Conservation (phyloP, 2,888 invertebrate genomes). For the Stenolophus ochropezus region DNA sequence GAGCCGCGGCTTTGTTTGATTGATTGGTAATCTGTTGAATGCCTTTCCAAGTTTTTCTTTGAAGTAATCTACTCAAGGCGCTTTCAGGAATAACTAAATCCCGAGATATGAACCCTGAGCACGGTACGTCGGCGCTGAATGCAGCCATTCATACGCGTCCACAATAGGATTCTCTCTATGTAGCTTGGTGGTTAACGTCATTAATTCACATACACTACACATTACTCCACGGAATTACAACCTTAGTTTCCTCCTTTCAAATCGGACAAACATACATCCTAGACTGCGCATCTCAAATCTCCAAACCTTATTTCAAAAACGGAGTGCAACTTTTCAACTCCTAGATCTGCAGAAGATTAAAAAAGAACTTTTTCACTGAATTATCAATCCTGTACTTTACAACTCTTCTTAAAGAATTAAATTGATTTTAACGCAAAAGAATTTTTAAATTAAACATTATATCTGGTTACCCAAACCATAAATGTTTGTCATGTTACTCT, state of each 20-base stretch:
- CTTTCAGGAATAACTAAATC: constrained; percentile 43
- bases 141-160: neutral
- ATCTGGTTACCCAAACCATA: too few relatives aligned
- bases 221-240: neutral
- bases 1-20: constrained; percentile 47
- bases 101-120: constrained; percentile 22
- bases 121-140: neutral
- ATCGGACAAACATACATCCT: too few relatives aligned
- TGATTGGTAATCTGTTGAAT: constrained; percentile 57
- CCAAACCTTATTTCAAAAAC: too few relatives aligned
- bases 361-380: too few relatives aligned
- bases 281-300: too few relatives aligned
- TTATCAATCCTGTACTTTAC: too few relatives aligned
- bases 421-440: too few relatives aligned
- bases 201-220: neutral
- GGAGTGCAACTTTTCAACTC: too few relatives aligned
- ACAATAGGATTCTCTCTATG: neutral
- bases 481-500: too few relatives aligned
- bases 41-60: constrained; percentile 47
- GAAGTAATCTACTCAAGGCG: constrained; percentile 48
- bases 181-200: neutral
- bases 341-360: too few relatives aligned
- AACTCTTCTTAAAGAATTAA: too few relatives aligned
- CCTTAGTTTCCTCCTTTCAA: neutral
- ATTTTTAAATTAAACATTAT: too few relatives aligned